Conservation (phyloP, 2,797 vertebrate species). For the Novumbra hubbsi region DNA sequence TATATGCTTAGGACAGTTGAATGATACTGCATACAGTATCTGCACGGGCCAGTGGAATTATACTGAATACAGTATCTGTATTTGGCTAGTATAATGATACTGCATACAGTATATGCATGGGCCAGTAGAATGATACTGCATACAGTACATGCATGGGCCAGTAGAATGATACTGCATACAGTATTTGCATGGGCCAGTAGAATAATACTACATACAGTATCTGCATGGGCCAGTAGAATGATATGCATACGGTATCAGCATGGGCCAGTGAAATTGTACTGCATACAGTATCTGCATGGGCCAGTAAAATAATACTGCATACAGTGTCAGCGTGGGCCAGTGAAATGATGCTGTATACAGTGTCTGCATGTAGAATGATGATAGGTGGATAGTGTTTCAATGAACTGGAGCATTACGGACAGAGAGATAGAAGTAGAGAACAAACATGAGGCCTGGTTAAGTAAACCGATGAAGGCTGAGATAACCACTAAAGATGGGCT, state of each 20-base stretch:
- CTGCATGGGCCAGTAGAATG: constrained; percentile 12
- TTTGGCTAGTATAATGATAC: too few relatives aligned
- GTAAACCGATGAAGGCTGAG: constrained; percentile 33
- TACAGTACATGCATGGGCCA: too few relatives aligned
- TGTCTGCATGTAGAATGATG: constrained; percentile 1
- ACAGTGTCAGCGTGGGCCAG: too few relatives aligned
- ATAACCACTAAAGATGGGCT: constrained; percentile 33
- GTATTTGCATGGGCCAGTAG: constrained; percentile 28
- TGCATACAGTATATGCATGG: too few relatives aligned
- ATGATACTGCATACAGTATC: too few relatives aligned
- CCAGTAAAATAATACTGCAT: too few relatives aligned
- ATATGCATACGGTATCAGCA: too few relatives aligned
- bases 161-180: not conserved
- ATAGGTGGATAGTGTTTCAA: constrained; percentile 53
- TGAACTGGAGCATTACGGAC: constrained; percentile 52
- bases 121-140: too few relatives aligned
- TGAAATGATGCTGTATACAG: too few relatives aligned
- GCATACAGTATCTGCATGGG: constrained; percentile 12
- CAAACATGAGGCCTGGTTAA: constrained; percentile 26
- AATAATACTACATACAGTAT: constrained; percentile 27
- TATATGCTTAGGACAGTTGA: constrained; percentile 10
- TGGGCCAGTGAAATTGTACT: too few relatives aligned
- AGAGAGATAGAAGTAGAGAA: constrained; percentile 48
- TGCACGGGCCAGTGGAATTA: too few relatives aligned
- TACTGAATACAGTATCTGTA: too few relatives aligned